phyloP scores from a whole-genome alignment of 53 echinoderm and acorn worm species.

The Hippasteria phrygiana region DNA sequence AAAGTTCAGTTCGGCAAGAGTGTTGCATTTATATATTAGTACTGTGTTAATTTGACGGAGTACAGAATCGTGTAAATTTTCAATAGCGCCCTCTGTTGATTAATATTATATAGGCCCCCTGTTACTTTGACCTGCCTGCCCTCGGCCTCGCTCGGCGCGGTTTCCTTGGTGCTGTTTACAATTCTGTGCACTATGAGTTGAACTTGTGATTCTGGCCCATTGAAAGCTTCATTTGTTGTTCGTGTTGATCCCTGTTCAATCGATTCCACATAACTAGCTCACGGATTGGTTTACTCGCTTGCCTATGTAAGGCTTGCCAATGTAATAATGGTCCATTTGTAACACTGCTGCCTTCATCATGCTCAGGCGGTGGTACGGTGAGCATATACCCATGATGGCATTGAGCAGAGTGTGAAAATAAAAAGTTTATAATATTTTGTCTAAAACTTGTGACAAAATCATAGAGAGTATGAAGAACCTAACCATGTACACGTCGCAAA shows the following conservation, averaged over 20 bases:
- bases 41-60: not conserved
- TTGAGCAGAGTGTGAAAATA: too few relatives aligned
- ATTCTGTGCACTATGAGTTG: not conserved
- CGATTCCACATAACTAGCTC: not conserved
- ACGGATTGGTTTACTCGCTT: not conserved
- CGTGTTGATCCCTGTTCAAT: not conserved
- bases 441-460: too few relatives aligned
- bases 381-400: too few relatives aligned
- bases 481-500: too few relatives aligned
- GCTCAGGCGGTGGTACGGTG: too few relatives aligned
- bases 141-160: not conserved
- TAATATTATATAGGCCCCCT: not conserved
- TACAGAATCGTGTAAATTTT: not conserved
- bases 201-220: not conserved
- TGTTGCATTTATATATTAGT: too few relatives aligned
- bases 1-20: too few relatives aligned
- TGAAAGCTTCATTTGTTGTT: constrained; percentile 23
- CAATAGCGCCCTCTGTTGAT: constrained; percentile 10
- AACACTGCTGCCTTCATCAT: too few relatives aligned
- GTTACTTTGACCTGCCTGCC: too few relatives aligned
- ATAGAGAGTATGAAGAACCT: too few relatives aligned
- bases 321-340: too few relatives aligned
- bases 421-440: too few relatives aligned
- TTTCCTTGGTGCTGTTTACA: not conserved
- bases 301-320: not conserved